Conservation (phyloP, 2,888 invertebrate species). For the Erebia ligea region DNA sequence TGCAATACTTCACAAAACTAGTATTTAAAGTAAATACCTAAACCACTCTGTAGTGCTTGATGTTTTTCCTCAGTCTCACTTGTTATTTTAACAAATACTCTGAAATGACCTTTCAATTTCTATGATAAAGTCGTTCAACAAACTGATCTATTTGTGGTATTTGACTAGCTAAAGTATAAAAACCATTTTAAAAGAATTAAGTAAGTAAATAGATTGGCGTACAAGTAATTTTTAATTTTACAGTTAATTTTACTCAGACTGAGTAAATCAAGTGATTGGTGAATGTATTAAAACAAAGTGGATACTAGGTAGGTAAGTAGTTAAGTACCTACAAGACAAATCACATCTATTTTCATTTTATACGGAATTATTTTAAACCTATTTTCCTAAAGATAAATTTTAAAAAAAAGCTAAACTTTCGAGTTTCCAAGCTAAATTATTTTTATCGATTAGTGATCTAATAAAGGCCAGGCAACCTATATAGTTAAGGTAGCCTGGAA, state of each 20-base stretch:
- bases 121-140: not conserved
- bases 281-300: not conserved
- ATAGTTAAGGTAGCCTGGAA: too few species aligned
- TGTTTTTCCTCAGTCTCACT: constrained; percentile 7
- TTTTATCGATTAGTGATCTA: too few species aligned
- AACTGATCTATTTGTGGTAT: not conserved
- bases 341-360: too few species aligned
- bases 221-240: not conserved
- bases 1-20: not conserved
- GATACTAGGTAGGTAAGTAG: too few species aligned
- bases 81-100: not conserved
- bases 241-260: not conserved
- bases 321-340: too few species aligned
- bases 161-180: not conserved
- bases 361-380: too few species aligned
- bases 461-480: too few species aligned
- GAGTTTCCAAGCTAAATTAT: too few species aligned
- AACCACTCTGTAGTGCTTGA: constrained; percentile 5
- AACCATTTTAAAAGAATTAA: too few species aligned
- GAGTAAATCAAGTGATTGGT: not conserved
- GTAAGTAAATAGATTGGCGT: too few species aligned
- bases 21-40: constrained; percentile 3
- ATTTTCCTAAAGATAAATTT: too few species aligned
- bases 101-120: constrained; percentile 5
- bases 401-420: too few species aligned